Base-by-base conservation (phyloP, 30 jellyfish, hydroid and myxozoan species). In the Catostylus mosaicus region DNA sequence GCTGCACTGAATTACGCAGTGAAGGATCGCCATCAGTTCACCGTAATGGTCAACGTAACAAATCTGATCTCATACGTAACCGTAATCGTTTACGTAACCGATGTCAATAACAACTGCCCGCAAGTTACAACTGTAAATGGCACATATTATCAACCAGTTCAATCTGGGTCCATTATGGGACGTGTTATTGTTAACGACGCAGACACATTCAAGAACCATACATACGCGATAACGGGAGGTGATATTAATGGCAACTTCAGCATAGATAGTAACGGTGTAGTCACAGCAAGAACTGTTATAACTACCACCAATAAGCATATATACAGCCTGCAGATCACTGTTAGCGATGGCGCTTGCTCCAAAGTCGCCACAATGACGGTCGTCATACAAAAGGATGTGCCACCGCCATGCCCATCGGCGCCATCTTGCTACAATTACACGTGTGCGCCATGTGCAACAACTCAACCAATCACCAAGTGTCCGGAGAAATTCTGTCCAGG, bases 41-140 rank as follows among this genome's bases (percentile, higher is more conserved):
- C 90, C 8, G 98, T 87, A 14, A 46, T 29, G 65, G 98, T 82
- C 64, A 83, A 88, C 67, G 76, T 60, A 20, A 70, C 80, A 2
- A 78, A 62, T 32, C 38, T 74, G 33, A 61, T 86, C 47, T 61
- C 91, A 1, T 75, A 75, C 61, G 95, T 90, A 11, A 37, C 94
- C 16, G 97, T 93, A 12, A 73, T 87, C 32, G 85, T 93, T 26
- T 45, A 86, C 57, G 96, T 93, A 29, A 24, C 60, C 52, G 91
- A 93, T 77, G 83, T 74, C 26, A 75, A 87, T 43, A 89, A 87
- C 67, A 79, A 75, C 61, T 83, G 96, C 47, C 98, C 98, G 50
- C 69, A 51, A 24, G 60, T 75, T 48, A 10, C 82, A 20, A 24
- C 85, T 27, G 64, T 59, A 29, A 72, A 59, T 34, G 86, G 77